Evolutionary conservation across 2,888 invertebrate genomes (phyloP), one percentile per base, ranked within the genome.

Genomic region (Eledona agricola): DNA sequence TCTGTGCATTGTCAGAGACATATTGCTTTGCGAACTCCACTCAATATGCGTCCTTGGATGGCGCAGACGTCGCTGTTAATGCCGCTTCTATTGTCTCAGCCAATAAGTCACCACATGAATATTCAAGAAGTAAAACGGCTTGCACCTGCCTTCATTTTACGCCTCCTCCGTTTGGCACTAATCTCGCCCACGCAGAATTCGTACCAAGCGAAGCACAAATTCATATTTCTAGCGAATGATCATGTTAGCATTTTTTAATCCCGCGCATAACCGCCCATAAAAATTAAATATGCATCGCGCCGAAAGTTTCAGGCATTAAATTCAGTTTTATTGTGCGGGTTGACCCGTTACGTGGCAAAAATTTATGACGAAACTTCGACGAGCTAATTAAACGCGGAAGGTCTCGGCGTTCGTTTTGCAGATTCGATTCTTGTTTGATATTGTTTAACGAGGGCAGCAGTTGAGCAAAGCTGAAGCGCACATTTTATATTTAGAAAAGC

Each of bases 91-190:
- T 63, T 66, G 64, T 64, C 61, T 57, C 58, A 64, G 59, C 62
- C 62, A 66, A 68, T 68, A 68, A 66, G 66, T 67, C 66, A 64
- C 58, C 58, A 43, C 63, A 67, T 68, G 67, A 67, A 68, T 68
- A 68, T 67, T 66, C 66, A 67, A 62, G 60, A 63, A 60, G 62
- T 56, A 54, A 57, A 64, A 61, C 62, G 51, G 59, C 58, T 59
- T 60, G 64, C 67, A 67, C 67, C 67, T 67, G 67, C 64, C 62
- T 57, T 63, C 59, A 49, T 58, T 54, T 54, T 45, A 17, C 43
- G 43, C 38, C 37, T 34, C 43, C 34, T 32, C 29, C 34, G 17
- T 25, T 31, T 16, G 31, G 5, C 17, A 50, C 40, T 42, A 51
- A 45, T 45, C 37, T 26, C 42, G 35, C 17, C 34, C 35, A 51